Evolutionary conservation across 2,797 vertebrate species (phyloP).

Genomic region (Aeoliscus strigatus): DNA sequence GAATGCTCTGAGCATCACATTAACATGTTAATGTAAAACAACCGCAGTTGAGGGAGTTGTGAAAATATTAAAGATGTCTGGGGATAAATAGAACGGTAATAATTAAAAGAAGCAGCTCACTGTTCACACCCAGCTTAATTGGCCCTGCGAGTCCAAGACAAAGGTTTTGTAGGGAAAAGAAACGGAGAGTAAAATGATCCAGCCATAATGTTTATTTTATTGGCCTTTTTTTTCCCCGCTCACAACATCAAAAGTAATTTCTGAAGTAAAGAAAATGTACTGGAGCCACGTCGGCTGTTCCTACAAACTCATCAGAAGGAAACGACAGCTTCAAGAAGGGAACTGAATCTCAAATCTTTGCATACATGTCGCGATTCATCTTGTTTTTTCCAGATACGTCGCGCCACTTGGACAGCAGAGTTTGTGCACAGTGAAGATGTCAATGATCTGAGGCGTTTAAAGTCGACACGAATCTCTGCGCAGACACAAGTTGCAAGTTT

Average conservation of each 20-base stretch:
- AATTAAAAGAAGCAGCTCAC: conserved; percentile 33
- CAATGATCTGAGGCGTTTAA: conserved; percentile 18
- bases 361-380: too few relatives aligned
- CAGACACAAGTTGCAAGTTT: conserved; percentile 18
- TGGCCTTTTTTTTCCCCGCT: conserved; percentile 21
- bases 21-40: conserved; percentile 4
- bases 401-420: conserved; percentile 20
- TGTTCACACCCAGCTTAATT: not conserved
- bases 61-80: conserved; percentile 13
- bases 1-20: not conserved
- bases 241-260: conserved; percentile 29
- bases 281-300: too few relatives aligned
- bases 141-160: conserved; percentile 12
- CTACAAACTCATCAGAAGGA: conserved; percentile 29
- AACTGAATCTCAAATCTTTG: too few relatives aligned
- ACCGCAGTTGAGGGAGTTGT: conserved; percentile 2
- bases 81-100: conserved; percentile 13
- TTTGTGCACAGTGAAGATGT: conserved; percentile 6
- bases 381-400: conserved; percentile 15
- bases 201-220: conserved; percentile 31
- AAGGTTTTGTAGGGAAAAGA: conserved; percentile 27
- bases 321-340: conserved; percentile 23
- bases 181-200: conserved; percentile 22
- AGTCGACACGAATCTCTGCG: conserved; percentile 14
- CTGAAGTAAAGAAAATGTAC: conserved; percentile 14